A percentile compares a stretch with the other conserved stretches of the same genome.
Evolutionary conservation across 2,888 invertebrate species (phyloP).

Genomic region (Trichopoda pennipes): DNA sequence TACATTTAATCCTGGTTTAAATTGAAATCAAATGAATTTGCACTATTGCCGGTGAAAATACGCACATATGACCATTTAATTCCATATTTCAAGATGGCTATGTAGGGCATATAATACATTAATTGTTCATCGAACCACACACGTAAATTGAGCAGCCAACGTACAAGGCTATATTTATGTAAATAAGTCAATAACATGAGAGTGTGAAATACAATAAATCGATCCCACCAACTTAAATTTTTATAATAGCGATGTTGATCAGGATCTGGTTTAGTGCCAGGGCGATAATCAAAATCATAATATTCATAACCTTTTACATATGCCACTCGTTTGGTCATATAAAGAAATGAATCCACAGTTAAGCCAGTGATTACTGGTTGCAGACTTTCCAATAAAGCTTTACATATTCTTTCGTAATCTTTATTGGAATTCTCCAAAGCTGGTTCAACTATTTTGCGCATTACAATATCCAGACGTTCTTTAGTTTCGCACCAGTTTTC

Average conservation of each 20-base stretch:
- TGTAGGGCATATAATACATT: slow-evolving; percentile 86
- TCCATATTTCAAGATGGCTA: slow-evolving; percentile 86
- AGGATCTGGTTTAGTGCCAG: slow-evolving; percentile 71
- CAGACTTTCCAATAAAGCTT: slow-evolving; percentile 85
- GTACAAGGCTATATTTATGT: slow-evolving; percentile 82
- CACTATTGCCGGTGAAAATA: slow-evolving; percentile 80
- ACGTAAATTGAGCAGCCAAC: slow-evolving; percentile 84
- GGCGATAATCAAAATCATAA: slow-evolving; percentile 77
- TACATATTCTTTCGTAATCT: slow-evolving; percentile 85
- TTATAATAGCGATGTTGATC: slow-evolving; percentile 81
- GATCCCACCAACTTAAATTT: slow-evolving; percentile 81
- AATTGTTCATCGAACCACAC: slow-evolving; percentile 84
- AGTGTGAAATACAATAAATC: slow-evolving; percentile 76
- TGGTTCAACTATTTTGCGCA: slow-evolving; percentile 84
- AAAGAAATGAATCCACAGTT: slow-evolving; percentile 83
- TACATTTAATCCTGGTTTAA: slow-evolving; percentile 73
- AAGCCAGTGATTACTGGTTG: slow-evolving; percentile 86
- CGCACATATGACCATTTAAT: slow-evolving; percentile 84
- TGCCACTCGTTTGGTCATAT: slow-evolving; percentile 83
- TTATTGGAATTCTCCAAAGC: slow-evolving; percentile 83
- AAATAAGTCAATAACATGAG: slow-evolving; percentile 78
- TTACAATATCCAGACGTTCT: slow-evolving; percentile 81
- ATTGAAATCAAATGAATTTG: slow-evolving; percentile 70
- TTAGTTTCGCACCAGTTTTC: slow-evolving; percentile 84
- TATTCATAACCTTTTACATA: slow-evolving; percentile 83